Conservation (phyloP, 2,113 vertebrate species). For the Rhea pennata region DNA sequence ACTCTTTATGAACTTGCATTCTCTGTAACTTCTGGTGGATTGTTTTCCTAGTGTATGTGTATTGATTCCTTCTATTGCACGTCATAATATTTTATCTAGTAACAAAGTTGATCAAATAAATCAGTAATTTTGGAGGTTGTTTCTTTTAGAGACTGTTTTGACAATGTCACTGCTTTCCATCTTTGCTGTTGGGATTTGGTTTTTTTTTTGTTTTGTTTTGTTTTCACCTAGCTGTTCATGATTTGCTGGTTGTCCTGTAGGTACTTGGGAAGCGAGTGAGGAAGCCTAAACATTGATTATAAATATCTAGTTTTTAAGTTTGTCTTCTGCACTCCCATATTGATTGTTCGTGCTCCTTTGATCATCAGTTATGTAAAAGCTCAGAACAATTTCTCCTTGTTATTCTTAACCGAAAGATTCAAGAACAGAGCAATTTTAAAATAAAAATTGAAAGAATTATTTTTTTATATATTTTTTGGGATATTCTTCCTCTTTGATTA, state of each 20-base stretch:
- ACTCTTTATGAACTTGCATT: neutral
- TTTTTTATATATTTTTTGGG: neutral
- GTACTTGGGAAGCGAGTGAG: too few species aligned
- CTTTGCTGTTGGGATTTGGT: neutral
- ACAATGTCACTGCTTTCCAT: neutral
- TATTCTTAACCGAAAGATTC: neutral
- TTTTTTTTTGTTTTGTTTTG: neutral
- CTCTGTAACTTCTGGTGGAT: neutral
- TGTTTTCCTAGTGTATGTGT: neutral
- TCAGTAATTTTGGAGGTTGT: neutral
- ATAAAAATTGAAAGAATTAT: too few species aligned
- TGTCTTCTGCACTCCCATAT: neutral
- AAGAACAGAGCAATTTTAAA: too few species aligned
- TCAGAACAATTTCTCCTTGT: neutral
- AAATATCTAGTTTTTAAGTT: neutral
- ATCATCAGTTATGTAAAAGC: neutral
- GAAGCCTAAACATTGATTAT: neutral
- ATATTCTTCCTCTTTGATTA: neutral
- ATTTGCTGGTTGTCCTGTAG: neutral
- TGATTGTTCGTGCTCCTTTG: neutral
- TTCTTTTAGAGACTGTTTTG: neutral
- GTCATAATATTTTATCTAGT: neutral
- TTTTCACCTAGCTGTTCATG: neutral
- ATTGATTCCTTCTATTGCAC: neutral
- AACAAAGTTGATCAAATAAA: constrained; percentile 14